Conservation (phyloP, 2,113 vertebrate genomes). For the Myiagra hebetior region DNA sequence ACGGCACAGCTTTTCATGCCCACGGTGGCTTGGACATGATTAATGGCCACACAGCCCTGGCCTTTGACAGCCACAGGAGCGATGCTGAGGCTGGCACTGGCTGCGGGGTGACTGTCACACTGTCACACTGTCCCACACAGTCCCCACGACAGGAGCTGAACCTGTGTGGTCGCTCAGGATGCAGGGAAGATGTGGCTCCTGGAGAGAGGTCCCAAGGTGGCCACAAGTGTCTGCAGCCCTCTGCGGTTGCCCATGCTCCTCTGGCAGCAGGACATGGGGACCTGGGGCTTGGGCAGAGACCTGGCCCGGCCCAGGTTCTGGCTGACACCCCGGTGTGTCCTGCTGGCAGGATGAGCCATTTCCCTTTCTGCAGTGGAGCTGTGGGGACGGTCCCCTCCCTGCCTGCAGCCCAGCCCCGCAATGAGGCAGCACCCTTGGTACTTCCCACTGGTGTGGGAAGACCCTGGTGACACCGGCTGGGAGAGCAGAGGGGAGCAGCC, state of each 20-base stretch:
- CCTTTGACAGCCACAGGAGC: not conserved
- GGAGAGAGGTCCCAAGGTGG: not conserved
- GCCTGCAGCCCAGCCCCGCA: not conserved
- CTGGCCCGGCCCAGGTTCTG: not conserved
- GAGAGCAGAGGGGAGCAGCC: not conserved
- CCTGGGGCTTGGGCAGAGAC: accelerated
- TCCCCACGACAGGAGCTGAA: not conserved
- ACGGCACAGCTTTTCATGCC: not conserved
- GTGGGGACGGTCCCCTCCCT: not conserved
- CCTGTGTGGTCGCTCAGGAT: not conserved
- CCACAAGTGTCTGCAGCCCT: not conserved
- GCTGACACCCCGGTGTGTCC: accelerated
- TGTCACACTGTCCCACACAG: accelerated
- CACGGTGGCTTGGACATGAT: not conserved
- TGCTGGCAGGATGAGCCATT: not conserved
- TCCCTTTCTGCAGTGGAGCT: not conserved
- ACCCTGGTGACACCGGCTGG: not conserved
- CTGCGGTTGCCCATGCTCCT: not conserved
- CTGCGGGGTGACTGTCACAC: not conserved
- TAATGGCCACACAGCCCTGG: not conserved
- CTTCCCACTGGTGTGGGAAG: not conserved
- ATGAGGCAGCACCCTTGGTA: not conserved
- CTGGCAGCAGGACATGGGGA: not conserved
- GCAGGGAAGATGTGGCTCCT: not conserved
- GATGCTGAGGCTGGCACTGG: not conserved